phyloP scores from a whole-genome alignment of 2,888 invertebrate species.

The Polydrusus tereticollis region DNA sequence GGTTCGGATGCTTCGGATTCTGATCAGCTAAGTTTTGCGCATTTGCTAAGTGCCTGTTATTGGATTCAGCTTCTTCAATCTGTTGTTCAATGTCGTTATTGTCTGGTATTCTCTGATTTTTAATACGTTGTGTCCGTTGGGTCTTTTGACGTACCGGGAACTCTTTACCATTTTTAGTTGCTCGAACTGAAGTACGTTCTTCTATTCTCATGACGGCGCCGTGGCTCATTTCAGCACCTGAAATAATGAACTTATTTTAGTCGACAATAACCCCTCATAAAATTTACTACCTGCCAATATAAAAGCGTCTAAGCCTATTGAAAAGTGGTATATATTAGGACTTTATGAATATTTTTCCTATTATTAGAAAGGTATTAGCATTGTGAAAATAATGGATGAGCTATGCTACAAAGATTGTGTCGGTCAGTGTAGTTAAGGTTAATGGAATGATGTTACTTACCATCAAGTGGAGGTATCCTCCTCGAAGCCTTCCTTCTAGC shows the following conservation, averaged over 20 bases:
- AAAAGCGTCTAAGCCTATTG: too few species aligned
- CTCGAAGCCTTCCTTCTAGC: constrained; percentile 67
- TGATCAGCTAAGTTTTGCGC: constrained; percentile 23
- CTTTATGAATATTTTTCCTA: too few species aligned
- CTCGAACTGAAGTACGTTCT: constrained; percentile 53
- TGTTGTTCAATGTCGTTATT: constrained; percentile 43
- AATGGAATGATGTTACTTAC: constrained; percentile 20
- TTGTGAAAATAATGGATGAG: too few species aligned
- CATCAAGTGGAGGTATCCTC: constrained; percentile 57
- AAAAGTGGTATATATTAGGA: too few species aligned
- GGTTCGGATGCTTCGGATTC: constrained; percentile 17
- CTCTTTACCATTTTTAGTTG: constrained; percentile 48
- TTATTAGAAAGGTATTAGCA: too few species aligned
- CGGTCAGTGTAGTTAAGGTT: too few species aligned
- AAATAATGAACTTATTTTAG: too few species aligned
- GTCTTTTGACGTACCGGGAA: constrained; percentile 30
- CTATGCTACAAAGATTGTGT: too few species aligned
- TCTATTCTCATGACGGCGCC: constrained; percentile 59
- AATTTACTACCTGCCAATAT: too few species aligned
- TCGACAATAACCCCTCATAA: too few species aligned
- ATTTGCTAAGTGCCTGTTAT: constrained; percentile 45
- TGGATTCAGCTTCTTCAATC: constrained; percentile 45
- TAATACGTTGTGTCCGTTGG: constrained; percentile 10
- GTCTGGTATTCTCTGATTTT: constrained; percentile 38
- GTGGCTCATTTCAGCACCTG: constrained; percentile 61